Percentiles rank a stretch among this genome's conserved stretches.
phyloP scores from a whole-genome alignment of 1,140 invertebrate genomes.

The Caligus rogercresseyi region DNA sequence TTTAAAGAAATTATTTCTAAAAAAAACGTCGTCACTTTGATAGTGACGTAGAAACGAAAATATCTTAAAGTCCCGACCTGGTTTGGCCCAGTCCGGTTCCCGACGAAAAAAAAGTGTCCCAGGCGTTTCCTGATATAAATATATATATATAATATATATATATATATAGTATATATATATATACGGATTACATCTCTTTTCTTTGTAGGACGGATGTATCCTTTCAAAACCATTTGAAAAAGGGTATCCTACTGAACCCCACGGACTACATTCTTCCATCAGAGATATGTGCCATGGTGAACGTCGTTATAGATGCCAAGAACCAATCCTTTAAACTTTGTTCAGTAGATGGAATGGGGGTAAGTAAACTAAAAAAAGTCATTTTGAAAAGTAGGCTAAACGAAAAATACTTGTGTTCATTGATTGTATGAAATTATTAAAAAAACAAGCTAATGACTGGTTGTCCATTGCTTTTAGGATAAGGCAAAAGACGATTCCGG shows the following conservation, averaged over 20 bases:
- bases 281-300: constrained; percentile 98
- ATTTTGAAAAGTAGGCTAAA: neutral
- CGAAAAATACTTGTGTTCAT: neutral
- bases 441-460: too few species aligned
- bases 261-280: constrained; percentile 94
- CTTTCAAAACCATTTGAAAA: constrained; percentile 81
- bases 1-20: too few species aligned
- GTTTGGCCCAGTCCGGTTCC: too few species aligned
- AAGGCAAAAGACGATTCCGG: neutral
- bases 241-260: constrained; percentile 72
- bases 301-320: constrained; percentile 82
- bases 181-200: too few species aligned
- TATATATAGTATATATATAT: too few species aligned
- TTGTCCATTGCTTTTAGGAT: neutral
- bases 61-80: too few species aligned
- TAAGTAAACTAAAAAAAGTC: constrained; percentile 29
- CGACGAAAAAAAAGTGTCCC: too few species aligned
- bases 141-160: too few species aligned
- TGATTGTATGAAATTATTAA: too few species aligned
- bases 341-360: constrained; percentile 83
- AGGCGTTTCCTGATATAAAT: too few species aligned
- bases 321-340: constrained; percentile 91
- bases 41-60: too few species aligned
- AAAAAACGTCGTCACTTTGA: too few species aligned
- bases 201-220: constrained; percentile 28